These are phyloP conservation scores for Coracopsis vasa DNA, from an alignment of 2,113 vertebrate genomes.

Conservation along the genomic window DNA sequence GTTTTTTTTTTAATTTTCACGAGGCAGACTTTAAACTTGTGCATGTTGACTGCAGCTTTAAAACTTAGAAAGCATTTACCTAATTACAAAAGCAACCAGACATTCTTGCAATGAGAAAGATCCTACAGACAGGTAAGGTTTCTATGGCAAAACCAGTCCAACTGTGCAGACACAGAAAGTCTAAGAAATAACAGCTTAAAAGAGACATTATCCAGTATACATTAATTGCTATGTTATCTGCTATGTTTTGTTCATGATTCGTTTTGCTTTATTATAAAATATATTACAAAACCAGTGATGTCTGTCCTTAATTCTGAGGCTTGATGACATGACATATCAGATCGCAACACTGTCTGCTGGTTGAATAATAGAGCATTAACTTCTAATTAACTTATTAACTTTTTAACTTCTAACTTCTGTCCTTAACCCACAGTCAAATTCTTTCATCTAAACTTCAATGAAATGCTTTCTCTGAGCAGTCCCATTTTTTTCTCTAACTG, in stretches of 20 bases:
- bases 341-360: neutral
- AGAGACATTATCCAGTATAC: neutral
- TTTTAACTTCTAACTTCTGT: neutral
- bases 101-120: neutral
- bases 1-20: neutral
- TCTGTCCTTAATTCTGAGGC: neutral
- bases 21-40: neutral
- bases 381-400: no score
- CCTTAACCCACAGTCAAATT: neutral
- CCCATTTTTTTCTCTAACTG: neutral
- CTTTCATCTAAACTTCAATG: neutral
- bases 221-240: neutral
- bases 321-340: neutral
- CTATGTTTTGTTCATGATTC: neutral
- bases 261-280: neutral
- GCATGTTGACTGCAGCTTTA: neutral
- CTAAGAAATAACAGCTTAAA: neutral
- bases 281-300: no score
- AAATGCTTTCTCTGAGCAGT: neutral
- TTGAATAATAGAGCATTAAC: neutral
- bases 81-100: neutral
- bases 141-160: neutral
- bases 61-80: neutral
- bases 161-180: neutral
- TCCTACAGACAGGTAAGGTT: neutral